Base-by-base conservation (phyloP, 1,140 invertebrate species). In the Drosophila asahinai region DNA sequence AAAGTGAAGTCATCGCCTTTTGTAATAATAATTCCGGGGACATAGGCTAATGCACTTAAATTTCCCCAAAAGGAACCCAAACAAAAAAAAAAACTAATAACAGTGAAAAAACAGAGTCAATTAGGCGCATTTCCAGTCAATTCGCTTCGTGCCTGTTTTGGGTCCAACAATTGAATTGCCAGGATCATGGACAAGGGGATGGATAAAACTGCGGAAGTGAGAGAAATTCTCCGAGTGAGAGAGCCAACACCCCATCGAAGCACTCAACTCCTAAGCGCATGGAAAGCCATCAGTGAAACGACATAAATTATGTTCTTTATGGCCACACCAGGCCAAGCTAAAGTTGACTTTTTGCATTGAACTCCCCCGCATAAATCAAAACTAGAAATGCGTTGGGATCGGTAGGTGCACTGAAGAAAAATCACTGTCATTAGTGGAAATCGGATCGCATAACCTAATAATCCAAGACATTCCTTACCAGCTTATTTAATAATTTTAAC, bases 261-360 rank as follows among this genome's bases (percentile, higher is more conserved):
- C 45, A 70, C 76, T 71, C 59, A 62, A 78, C 71, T 74, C 68
- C 71, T 74, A 78, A 78, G 57, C 75, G 66, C 66, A 64, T 78
- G 45, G 60, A 72, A 79, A 71, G 77, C 57, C 79, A 82, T 79
- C 83, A 77, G 49, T 71, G 47, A 81, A 83, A 66, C 65, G 74
- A 79, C 84, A 87, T 87, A 87, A 87, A 87, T 87, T 89, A 90
- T 89, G 84, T 67, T 83, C 73, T 87, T 81, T 83, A 81, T 84
- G 84, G 64, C 80, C 76, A 72, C 67, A 78, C 60, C 58, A 73
- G 71, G 66, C 68, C 67, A 73, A 72, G 68, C 55, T 45, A 73
- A 73, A 80, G 81, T 89, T 87, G 84, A 89, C 84, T 87, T 87
- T 87, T 89, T 87, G 81, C 84, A 87, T 89, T 89, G 81, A 87